phyloP scores from a whole-genome alignment of 2,888 invertebrate genomes.

The Galerucella pusilla region DNA sequence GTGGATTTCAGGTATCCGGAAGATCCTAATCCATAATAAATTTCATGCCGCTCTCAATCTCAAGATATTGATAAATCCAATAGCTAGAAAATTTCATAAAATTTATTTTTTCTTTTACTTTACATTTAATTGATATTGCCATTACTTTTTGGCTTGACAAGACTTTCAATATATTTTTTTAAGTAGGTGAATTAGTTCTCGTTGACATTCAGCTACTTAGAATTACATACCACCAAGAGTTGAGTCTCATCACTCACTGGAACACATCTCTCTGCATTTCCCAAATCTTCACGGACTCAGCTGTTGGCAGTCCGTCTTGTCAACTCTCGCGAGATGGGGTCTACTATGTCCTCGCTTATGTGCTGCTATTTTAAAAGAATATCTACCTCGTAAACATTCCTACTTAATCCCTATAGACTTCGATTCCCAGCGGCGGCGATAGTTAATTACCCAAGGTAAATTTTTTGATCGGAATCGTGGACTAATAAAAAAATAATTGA shows the following conservation, averaged over 20 bases:
- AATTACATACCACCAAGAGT: slow-evolving; percentile 17
- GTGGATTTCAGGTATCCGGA: no score
- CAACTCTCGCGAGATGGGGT: slow-evolving; percentile 26
- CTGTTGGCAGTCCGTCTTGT: slow-evolving; percentile 53
- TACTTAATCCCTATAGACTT: slow-evolving; percentile 54
- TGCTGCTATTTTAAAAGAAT: slow-evolving; percentile 53
- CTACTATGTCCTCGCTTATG: slow-evolving; percentile 16
- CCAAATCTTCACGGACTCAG: slow-evolving; percentile 45
- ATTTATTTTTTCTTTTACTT: not conserved
- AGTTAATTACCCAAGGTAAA: not conserved
- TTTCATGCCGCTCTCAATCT: no score
- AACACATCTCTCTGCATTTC: slow-evolving; percentile 30
- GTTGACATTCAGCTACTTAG: slow-evolving; percentile 27
- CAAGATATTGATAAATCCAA: no score
- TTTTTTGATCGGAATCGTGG: not conserved
- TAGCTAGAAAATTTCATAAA: no score
- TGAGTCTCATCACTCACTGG: slow-evolving; percentile 37
- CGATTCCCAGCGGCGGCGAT: slow-evolving; percentile 18
- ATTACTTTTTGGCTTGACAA: not conserved
- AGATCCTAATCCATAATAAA: no score
- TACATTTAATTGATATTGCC: not conserved
- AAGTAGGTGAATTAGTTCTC: slow-evolving; percentile 21
- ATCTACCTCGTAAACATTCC: slow-evolving; percentile 51
- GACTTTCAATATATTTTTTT: slow-evolving; percentile 1
- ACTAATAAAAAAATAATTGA: not conserved